These are phyloP conservation scores for Anableps anableps DNA, from an alignment of 2,797 vertebrate genomes.

Conservation along the genomic window DNA sequence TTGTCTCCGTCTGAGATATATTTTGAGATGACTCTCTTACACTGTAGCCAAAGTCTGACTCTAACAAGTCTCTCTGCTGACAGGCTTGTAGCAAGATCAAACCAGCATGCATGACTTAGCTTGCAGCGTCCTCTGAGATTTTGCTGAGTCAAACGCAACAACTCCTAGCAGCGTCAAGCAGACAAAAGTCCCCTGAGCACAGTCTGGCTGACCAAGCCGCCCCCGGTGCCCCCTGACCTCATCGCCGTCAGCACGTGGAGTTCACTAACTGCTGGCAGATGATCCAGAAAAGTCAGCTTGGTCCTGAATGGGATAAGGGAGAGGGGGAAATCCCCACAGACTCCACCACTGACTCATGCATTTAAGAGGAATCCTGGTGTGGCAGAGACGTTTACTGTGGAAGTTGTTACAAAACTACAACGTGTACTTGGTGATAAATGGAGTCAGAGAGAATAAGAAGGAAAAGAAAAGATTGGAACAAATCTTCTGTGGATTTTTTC, in stretches of 20 bases:
- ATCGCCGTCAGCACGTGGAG: constrained; percentile 45
- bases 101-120: constrained; percentile 46
- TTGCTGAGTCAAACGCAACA: constrained; percentile 62
- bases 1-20: constrained; percentile 34
- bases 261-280: constrained; percentile 44
- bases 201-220: constrained; percentile 52
- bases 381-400: background rate
- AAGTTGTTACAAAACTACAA: background rate
- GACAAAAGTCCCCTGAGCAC: constrained; percentile 58
- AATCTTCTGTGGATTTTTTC: background rate
- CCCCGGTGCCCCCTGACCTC: constrained; percentile 32
- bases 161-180: constrained; percentile 31
- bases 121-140: constrained; percentile 34
- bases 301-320: background rate
- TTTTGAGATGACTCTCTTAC: constrained; percentile 41
- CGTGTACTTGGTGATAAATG: background rate
- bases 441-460: background rate
- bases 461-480: background rate
- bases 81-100: constrained; percentile 27
- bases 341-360: constrained; percentile 42
- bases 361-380: constrained; percentile 25
- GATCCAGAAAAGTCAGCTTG: constrained; percentile 28
- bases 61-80: constrained; percentile 10
- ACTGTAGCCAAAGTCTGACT: constrained; percentile 31
- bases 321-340: constrained; percentile 45